Base-by-base conservation (phyloP, 2,888 invertebrate genomes). In the Danaus chrysippus region DNA sequence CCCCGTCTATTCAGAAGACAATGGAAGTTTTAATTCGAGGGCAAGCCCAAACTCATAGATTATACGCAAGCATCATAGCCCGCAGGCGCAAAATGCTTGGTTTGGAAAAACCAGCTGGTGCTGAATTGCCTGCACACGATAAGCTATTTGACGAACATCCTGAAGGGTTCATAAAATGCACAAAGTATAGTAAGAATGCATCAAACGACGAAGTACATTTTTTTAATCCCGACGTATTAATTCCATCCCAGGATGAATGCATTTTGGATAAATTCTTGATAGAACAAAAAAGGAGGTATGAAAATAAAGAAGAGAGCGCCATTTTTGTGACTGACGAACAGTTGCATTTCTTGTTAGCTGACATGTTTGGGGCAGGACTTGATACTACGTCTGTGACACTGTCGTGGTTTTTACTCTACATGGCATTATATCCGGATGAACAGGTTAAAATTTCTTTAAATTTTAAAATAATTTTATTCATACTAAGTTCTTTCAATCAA, bases 291-390 rank as follows among this genome's bases (percentile, higher is more conserved):
- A 86, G 87, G 67, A 81, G 91, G 65, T 84, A 81, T 67, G 84
- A 80, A 57, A 83, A 70, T 58, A 76, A 79, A 1, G 88, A 92
- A 53, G 86, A 85, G 8, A 76, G 80, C 5, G 82, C 86, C n/a
- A 77, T 80, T 58, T 92, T 92, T 70, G 94, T 94, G 76, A 93
- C 89, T 13, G 92, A 93, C 69, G 91, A 92, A 59, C 97, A 97
- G 76, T 86, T 96, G 75, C 84, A 93, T 70, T 95, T 94, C 79
- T 87, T 97, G 41, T 78, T 97, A 64, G 95, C 95, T 3, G 97
- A 97, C 82, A 88, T 97, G 76, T 96, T 96, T 76, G 96, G 97
- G 0, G 97, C 97, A 12, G 96, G 96, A 5, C 92, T 96, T 58
- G 97, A 97, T 73, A 97, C 97, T 0, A 95, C 96, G 0, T 84